Evolutionary conservation across 1,140 invertebrate species (phyloP), one percentile per base, ranked within the genome.

Genomic region (Meteorus sp.): DNA sequence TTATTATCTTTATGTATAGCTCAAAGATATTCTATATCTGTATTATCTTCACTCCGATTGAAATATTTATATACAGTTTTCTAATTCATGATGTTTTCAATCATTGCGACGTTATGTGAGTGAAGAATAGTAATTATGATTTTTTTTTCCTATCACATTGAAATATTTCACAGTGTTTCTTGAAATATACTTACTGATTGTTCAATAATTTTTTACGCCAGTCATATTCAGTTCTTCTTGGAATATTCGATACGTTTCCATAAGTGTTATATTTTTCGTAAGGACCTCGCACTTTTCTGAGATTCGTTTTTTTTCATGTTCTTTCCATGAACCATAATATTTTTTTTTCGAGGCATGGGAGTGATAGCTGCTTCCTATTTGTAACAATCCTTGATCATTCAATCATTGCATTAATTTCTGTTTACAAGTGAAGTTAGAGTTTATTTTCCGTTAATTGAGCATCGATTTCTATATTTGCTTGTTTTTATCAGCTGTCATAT

Each of bases 151-250:
- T n/a, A n/a, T n/a, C n/a, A n/a, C n/a, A n/a, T n/a, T n/a, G n/a
- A n/a, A n/a, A n/a, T n/a, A n/a, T n/a, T n/a, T n/a, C n/a, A n/a
- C n/a, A n/a, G n/a, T n/a, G n/a, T n/a, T n/a, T n/a, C n/a, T n/a
- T n/a, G n/a, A n/a, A n/a, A n/a, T n/a, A 37, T 37, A 37, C 35
- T 37, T n/a, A 37, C 35, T 37, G 35, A 37, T 15, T 37, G n/a
- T 6, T 7, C 17, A 1, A 0, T 7, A 6, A n/a, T 1, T 37
- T 37, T n/a, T 13, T 1, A 37, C 35, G 35, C 35, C 35, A 37
- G 17, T 37, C 35, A 37, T 37, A 37, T 37, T 37, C 17, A 13
- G 35, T 37, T 37, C 35, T 6, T 7, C 17, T 37, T 37, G 35
- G 35, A 37, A 37, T 37, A 1, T 6, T 8, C 6, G 11, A 13